Evolutionary conservation across 2,888 invertebrate genomes (phyloP), one percentile per base, ranked within the genome.

Genomic region (Acronicta leporina): DNA sequence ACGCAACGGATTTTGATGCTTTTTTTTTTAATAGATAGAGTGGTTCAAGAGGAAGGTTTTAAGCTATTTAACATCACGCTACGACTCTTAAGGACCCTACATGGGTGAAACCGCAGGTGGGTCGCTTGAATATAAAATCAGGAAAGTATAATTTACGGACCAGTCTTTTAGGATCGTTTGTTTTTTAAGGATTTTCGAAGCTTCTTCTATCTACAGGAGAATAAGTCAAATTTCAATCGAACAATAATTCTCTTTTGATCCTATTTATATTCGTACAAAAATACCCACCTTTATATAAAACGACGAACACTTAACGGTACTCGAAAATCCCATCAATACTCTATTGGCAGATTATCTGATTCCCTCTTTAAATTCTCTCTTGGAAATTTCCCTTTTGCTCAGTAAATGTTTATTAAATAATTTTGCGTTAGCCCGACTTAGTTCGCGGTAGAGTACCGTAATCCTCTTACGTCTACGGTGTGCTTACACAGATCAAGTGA

Each of bases 381-480:
- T 48, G 63, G 46, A 45, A 45, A 64, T 73, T 20, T 61, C 67
- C 62, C 64, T 63, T 69, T 70, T 66, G 58, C 61, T 56, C 52
- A 72, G 81, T 73, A 79, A 83, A 83, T 83, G 84, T 83, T 83
- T 85, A 84, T 80, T 84, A 84, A 84, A 85, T 83, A 79, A 84
- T 85, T 83, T 83, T 77, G 83, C 80, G 79, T 82, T 76, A 80
- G 80, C 77, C 65, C 73, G 69, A 77, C 79, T 81, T 77, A 79
- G 81, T 76, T 77, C 68, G 75, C 75, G 74, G 79, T 69, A 71
- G 70, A 72, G 82, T 82, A 80, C 79, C 79, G 73, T 84, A 85
- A 85, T 85, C 85, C 84, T 80, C 85, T 85, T 85, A 85, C 60
- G 82, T 83, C 75, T 79, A 73, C 82, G 73, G 74, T 80, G 77